These are phyloP conservation scores for Glaucomys volans DNA, from an alignment of 2,113 vertebrate genomes.

Conservation along the genomic window DNA sequence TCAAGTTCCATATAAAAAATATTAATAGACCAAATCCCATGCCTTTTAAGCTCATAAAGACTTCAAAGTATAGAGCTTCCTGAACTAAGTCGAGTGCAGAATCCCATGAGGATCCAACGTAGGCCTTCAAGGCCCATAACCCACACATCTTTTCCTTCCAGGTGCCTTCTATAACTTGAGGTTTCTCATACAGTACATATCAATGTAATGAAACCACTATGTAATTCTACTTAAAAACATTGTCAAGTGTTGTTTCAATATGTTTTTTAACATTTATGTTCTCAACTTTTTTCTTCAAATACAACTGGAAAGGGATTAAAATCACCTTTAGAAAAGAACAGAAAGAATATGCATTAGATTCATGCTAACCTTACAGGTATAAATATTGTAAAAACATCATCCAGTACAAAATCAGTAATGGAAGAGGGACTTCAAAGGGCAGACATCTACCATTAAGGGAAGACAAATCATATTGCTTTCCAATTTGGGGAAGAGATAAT, in stretches of 20 bases:
- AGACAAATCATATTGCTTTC: background rate
- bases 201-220: background rate
- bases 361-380: background rate
- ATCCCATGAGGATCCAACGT: background rate
- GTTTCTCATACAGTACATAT: background rate
- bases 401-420: slow-evolving; percentile 8
- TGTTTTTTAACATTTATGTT: slow-evolving; percentile 10
- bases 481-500: background rate
- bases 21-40: background rate
- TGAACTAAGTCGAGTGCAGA: background rate
- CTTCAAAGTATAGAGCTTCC: slow-evolving; percentile 52
- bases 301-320: slow-evolving; percentile 26
- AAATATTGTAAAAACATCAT: slow-evolving; percentile 1
- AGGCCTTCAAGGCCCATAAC: background rate
- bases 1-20: background rate
- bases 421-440: slow-evolving; percentile 35
- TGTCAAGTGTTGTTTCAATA: slow-evolving; percentile 28
- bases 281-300: slow-evolving; percentile 2
- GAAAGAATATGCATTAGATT: background rate
- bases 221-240: slow-evolving; percentile 31
- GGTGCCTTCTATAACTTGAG: background rate
- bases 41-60: slow-evolving; percentile 39
- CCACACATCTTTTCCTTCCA: background rate
- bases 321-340: background rate
- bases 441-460: slow-evolving; percentile 27